These are phyloP conservation scores for Falcaria lacertinaria DNA, from an alignment of 2,888 invertebrate species.

Conservation along the genomic window DNA sequence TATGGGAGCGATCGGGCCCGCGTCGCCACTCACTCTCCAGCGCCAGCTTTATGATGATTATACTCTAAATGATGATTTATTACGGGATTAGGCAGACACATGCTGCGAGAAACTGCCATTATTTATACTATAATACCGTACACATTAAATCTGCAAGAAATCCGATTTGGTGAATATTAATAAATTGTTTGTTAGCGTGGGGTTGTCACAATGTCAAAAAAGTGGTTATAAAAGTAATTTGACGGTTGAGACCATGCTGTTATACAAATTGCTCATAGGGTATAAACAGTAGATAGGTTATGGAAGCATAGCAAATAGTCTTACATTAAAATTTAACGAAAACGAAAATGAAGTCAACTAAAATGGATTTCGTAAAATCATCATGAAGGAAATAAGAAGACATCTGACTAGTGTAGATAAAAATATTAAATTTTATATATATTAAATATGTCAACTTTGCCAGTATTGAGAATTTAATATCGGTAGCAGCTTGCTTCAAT, in stretches of 20 bases:
- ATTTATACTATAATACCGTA: conserved; percentile 63
- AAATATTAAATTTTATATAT: too few relatives aligned
- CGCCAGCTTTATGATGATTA: conserved; percentile 73
- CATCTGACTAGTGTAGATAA: too few relatives aligned
- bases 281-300: conserved; percentile 18
- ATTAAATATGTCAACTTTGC: conserved; percentile 42
- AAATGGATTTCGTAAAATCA: too few relatives aligned
- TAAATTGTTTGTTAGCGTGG: neutral
- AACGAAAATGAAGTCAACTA: too few relatives aligned
- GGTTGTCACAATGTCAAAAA: conserved; percentile 3
- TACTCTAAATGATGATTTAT: conserved; percentile 78
- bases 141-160: conserved; percentile 56
- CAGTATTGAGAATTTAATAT: conserved; percentile 66
- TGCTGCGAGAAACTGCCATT: conserved; percentile 67
- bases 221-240: conserved; percentile 8
- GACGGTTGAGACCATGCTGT: conserved; percentile 2
- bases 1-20: conserved; percentile 51
- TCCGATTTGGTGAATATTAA: conserved; percentile 47
- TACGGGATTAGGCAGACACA: conserved; percentile 68
- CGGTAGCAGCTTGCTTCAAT: conserved; percentile 64
- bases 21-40: conserved; percentile 36
- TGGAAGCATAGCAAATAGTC: too few relatives aligned
- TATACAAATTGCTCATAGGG: conserved; percentile 11
- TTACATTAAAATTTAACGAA: too few relatives aligned
- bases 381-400: too few relatives aligned